Base-by-base conservation (phyloP, 2,888 invertebrate genomes). In the Blastobasis lacticolella region DNA sequence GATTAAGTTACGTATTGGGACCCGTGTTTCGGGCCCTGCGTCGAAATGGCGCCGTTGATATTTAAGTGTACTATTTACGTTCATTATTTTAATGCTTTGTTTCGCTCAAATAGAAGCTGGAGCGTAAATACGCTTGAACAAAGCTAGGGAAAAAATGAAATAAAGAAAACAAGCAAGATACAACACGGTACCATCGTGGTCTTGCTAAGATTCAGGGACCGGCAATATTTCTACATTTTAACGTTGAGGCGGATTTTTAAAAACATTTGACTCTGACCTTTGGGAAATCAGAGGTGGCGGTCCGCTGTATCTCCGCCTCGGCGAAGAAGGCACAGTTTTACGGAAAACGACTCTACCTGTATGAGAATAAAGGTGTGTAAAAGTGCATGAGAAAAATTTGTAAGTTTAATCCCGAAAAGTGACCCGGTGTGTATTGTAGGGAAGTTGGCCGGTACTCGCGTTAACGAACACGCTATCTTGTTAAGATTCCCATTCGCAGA, bases 261-360 rank as follows among this genome's bases (percentile, higher is more conserved):
- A 81, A 84, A 81, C 76, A 78, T 67, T 71, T 70, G 64, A 66
- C 66, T 63, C 69, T 62, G 75, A 69, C 86, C 86, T 77, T 67
- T 71, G 86, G 86, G 86, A 87, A 87, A 87, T 87, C 85, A 85
- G 71, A 71, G 69, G 71, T 74, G 74, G 72, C 72, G 63, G 64
- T 51, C 57, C 63, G 71, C 68, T 2, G 23, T 23, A 23, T 23
- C 23, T 23, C 23, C 23, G 23, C 23, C 23, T 23, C 23, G 23
- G 23, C 1, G 23, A 23, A 23, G 23, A 23, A 23, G n/a, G 23
- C 23, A 2, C 23, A 3, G 23, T 23, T 23, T 23, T 2, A 23
- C 23, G 8, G 8, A 45, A 10, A 45, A 23, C 23, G 10, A 45
- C 47, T 10, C n/a, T 47, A n/a, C 37, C 6, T 38, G 47, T 37